Evolutionary conservation across 1,140 invertebrate species (phyloP), one percentile per base, ranked within the genome.

Genomic region (Scylla paramamosain): DNA sequence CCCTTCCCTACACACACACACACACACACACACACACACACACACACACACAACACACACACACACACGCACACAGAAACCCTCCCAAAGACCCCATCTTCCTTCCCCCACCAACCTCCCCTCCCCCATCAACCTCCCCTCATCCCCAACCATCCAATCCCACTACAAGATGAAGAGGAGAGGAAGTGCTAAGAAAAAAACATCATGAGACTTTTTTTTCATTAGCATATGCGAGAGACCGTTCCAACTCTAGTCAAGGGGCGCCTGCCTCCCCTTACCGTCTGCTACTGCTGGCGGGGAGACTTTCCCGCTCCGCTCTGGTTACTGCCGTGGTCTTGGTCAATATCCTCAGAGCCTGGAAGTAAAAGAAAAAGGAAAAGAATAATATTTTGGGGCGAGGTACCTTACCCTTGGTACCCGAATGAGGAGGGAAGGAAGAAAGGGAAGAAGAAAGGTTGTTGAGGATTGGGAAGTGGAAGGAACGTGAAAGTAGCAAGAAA

Each of bases 21-120:
- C 46, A 90, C 46, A 52, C 46, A 90, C 46, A 90, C n/a, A 90
- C n/a, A 90, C n/a, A 90, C n/a, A 90, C n/a, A 90, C n/a, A 90
- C n/a, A 90, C 46, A 90, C 46, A 90, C 46, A 90, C 46, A 90
- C 46, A 90, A 90, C 46, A 90, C 46, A 90, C 46, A 90, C 46
- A 90, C 46, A 90, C 46, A 90, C 46, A 90, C n/a, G 48, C n/a
- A 90, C n/a, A 91, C 4, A 91, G 0, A 91, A 6, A 91, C 28
- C 46, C 28, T 48, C 28, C 46, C 14, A 91, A 6, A 52, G 0
- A 1, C 31, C 32, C 86, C 86, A 16, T 46, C 25, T 25, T 31
- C 28, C 10, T 12, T 4, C 84, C 28, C 28, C 29, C 10, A 31
- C 32, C 84, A 29, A 4, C 82, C 82, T 32, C 31, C n/a, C n/a